Conservation (phyloP, 2,797 vertebrate genomes). For the Ibycter americanus region DNA sequence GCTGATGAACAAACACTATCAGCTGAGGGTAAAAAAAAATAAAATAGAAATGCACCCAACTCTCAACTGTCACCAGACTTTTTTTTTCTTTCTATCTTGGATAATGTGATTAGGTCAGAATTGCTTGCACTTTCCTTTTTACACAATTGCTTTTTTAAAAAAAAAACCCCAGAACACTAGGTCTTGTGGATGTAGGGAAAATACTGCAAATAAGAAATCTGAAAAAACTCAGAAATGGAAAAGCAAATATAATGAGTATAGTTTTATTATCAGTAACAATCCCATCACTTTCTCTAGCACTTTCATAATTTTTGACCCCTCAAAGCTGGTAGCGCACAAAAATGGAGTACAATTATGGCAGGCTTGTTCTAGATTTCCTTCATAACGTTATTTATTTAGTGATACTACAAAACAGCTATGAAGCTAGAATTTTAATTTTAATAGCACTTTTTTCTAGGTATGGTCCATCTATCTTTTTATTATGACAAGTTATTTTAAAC, state of each 20-base stretch:
- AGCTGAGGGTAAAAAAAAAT: not conserved
- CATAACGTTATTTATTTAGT: not conserved
- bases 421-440: constrained; percentile 24
- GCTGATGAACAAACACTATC: not conserved
- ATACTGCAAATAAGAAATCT: not conserved
- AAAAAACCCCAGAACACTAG: not conserved
- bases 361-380: not conserved
- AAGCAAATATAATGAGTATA: not conserved
- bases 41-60: not conserved
- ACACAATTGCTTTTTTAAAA: no score
- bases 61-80: not conserved
- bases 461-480: constrained; percentile 81
- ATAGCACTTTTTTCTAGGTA: constrained; percentile 77
- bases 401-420: not conserved
- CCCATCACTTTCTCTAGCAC: not conserved
- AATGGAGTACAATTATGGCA: not conserved
- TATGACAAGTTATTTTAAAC: constrained; percentile 82
- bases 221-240: not conserved
- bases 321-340: not conserved
- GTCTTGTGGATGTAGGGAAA: not conserved
- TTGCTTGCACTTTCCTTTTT: not conserved
- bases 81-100: not conserved
- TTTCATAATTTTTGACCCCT: not conserved
- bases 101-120: not conserved
- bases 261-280: not conserved